Percentiles rank a stretch among this genome's conserved stretches.
These are phyloP conservation scores for Cyanistes caeruleus DNA, from an alignment of 2,113 vertebrate species.

Conservation along the genomic window DNA sequence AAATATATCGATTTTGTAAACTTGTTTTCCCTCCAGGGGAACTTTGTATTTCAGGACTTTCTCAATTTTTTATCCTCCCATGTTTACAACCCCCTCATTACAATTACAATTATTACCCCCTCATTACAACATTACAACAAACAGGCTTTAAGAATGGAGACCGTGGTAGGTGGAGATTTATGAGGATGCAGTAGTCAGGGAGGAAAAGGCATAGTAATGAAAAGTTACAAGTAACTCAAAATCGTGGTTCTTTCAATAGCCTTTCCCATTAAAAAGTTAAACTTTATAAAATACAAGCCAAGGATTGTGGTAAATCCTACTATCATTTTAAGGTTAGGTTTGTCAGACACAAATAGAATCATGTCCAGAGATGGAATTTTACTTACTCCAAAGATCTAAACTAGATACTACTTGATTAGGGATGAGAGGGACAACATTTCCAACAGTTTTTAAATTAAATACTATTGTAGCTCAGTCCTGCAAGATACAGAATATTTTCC, in stretches of 20 bases:
- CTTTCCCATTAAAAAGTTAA: not conserved
- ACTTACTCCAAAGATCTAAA: not conserved
- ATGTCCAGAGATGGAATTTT: not conserved
- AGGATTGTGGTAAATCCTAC: not conserved
- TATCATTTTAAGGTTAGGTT: not conserved
- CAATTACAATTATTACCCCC: too few species aligned
- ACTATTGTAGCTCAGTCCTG: not conserved
- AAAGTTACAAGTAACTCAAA: not conserved
- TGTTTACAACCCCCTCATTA: not conserved
- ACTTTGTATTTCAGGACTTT: not conserved
- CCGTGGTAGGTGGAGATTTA: not conserved
- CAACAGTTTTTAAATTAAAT: not conserved
- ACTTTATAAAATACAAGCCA: not conserved
- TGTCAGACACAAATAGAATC: not conserved
- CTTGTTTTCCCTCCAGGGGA: not conserved
- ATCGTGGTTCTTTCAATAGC: not conserved
- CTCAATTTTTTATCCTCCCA: not conserved
- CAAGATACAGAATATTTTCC: not conserved
- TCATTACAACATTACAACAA: not conserved
- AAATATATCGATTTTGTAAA: not conserved
- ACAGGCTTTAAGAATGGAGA: not conserved
- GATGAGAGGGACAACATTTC: not conserved
- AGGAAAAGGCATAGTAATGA: not conserved
- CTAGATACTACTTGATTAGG: not conserved
- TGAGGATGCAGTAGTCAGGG: not conserved